Percentiles rank a stretch among this genome's conserved stretches.
Evolutionary conservation across 1,140 invertebrate genomes (phyloP).

Genomic region (Drosophila pandora): DNA sequence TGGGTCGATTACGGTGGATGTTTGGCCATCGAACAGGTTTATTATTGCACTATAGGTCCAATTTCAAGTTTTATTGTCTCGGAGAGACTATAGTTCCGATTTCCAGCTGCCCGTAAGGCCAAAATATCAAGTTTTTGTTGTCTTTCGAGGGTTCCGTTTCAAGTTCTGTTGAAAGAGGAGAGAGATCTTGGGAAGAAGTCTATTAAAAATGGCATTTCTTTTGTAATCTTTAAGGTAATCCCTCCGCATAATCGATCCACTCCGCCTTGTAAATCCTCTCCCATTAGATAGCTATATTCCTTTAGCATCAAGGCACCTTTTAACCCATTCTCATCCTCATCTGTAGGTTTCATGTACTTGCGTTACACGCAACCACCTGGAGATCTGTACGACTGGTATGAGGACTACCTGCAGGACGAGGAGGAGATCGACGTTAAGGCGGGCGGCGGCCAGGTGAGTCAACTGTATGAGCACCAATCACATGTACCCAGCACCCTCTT

Average conservation of each 20-base stretch:
- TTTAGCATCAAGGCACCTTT: background rate
- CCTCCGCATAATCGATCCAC: background rate
- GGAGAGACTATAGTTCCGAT: background rate
- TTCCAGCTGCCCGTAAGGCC: background rate
- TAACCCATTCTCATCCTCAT: background rate
- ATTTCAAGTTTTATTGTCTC: slow-evolving; percentile 6
- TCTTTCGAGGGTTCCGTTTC: background rate
- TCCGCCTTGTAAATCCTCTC: background rate
- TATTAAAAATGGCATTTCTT: too few relatives aligned
- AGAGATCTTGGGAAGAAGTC: background rate
- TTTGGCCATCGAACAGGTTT: background rate
- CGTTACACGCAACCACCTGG: slow-evolving; percentile 98
- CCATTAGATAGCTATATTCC: background rate
- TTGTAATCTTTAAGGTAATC: too few relatives aligned
- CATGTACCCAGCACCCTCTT: background rate
- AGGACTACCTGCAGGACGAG: slow-evolving; percentile 97
- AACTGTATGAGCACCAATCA: slow-evolving; percentile 81
- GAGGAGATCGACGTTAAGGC: slow-evolving; percentile 99
- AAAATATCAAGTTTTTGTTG: too few relatives aligned
- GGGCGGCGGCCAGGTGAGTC: slow-evolving; percentile 93
- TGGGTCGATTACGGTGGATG: slow-evolving; percentile 1
- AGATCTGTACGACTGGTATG: slow-evolving; percentile 98
- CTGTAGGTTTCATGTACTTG: slow-evolving; percentile 87
- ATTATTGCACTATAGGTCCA: background rate
- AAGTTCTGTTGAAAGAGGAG: background rate